phyloP scores from a whole-genome alignment of 1,140 invertebrate genomes.

The Eriocheir sinensis region DNA sequence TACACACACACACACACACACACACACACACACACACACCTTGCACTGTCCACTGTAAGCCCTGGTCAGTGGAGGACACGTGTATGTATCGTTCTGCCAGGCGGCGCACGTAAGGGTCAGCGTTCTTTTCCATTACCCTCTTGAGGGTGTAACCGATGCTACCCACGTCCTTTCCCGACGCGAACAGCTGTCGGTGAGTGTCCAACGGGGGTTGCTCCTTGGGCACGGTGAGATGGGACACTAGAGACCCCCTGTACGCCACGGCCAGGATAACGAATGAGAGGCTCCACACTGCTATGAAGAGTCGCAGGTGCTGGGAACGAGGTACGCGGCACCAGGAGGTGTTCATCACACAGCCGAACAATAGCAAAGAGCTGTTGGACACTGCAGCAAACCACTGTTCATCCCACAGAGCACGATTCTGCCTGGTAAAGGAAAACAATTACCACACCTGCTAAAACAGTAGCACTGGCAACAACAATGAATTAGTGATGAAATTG shows the following conservation, averaged over 20 bases:
- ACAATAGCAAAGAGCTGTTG: slow-evolving; percentile 55
- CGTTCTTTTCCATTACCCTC: slow-evolving; percentile 73
- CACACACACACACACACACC: slow-evolving; percentile 31
- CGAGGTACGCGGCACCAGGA: slow-evolving; percentile 50
- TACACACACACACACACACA: no score
- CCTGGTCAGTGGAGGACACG: slow-evolving; percentile 51
- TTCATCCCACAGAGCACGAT: background rate
- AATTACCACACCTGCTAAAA: no score
- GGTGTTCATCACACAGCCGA: slow-evolving; percentile 58
- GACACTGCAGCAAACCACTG: slow-evolving; percentile 8
- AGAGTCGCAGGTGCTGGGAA: slow-evolving; percentile 52
- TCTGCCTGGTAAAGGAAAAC: no score
- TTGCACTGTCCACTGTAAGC: slow-evolving; percentile 34
- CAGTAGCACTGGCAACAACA: no score
- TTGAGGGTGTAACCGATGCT: slow-evolving; percentile 73
- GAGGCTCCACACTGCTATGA: slow-evolving; percentile 67
- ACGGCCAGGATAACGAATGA: slow-evolving; percentile 68
- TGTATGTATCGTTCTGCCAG: slow-evolving; percentile 61
- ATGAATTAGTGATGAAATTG: no score
- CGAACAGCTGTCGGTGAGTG: slow-evolving; percentile 71
- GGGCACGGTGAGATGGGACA: slow-evolving; percentile 70
- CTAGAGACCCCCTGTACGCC: slow-evolving; percentile 72
- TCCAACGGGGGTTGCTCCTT: slow-evolving; percentile 58
- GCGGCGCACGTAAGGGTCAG: slow-evolving; percentile 49
- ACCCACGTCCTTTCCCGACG: slow-evolving; percentile 62